phyloP scores from a whole-genome alignment of 2,113 vertebrate species.

The Indicator maculatus region DNA sequence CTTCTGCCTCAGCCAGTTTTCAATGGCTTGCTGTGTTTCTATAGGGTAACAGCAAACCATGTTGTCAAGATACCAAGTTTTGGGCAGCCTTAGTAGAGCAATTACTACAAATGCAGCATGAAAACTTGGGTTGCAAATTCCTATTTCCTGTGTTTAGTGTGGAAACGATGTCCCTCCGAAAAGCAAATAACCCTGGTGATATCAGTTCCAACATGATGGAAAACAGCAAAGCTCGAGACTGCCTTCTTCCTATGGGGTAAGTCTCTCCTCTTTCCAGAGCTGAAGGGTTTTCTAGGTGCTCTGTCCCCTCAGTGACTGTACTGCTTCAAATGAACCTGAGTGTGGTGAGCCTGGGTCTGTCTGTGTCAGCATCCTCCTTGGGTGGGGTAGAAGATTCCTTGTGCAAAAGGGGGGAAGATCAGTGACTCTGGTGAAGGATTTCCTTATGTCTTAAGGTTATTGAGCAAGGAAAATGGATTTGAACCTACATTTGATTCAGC shows the following conservation, averaged over 20 bases:
- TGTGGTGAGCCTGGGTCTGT: not conserved
- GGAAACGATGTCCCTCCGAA: constrained; percentile 88
- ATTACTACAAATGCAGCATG: not conserved
- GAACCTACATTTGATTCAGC: not conserved
- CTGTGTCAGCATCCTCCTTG: not conserved
- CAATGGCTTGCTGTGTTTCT: not conserved
- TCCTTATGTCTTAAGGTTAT: not conserved
- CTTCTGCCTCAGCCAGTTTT: not conserved
- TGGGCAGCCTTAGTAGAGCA: not conserved
- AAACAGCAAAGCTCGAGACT: constrained; percentile 84
- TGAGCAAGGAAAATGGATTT: not conserved
- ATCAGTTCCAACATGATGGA: constrained; percentile 83
- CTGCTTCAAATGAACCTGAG: not conserved
- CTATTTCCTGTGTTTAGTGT: constrained; percentile 72
- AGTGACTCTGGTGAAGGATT: not conserved
- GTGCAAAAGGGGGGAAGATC: not conserved
- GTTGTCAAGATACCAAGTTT: not conserved
- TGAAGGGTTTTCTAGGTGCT: not conserved
- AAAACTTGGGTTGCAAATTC: not conserved
- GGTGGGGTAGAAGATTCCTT: not conserved
- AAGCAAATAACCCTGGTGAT: constrained; percentile 79
- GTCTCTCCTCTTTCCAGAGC: not conserved
- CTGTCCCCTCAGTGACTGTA: not conserved
- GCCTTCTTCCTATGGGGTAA: constrained; percentile 89
- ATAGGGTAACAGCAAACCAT: not conserved